Conservation (phyloP, 2,113 vertebrate genomes). For the Balaeniceps rex region DNA sequence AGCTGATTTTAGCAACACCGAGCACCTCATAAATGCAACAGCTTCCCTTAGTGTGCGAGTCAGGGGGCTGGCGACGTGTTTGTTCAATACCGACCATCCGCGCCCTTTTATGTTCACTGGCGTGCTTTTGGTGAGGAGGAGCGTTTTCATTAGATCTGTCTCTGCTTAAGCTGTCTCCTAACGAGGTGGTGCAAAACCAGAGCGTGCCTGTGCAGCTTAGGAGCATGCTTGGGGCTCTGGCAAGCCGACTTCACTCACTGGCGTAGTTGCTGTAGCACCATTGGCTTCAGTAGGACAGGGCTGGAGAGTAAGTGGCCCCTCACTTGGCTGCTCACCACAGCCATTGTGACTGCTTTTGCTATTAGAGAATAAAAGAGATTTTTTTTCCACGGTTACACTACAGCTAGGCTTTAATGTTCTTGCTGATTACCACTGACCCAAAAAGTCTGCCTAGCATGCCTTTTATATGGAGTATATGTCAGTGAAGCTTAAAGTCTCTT, state of each 20-base stretch:
- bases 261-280: neutral
- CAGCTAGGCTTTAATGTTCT: constrained; percentile 54
- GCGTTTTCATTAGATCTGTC: neutral
- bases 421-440: constrained; percentile 67
- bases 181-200: neutral
- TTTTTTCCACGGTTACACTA: constrained; percentile 42
- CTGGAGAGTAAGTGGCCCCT: constrained; percentile 1
- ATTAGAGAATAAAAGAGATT: constrained; percentile 12
- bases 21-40: neutral
- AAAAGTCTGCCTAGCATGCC: constrained; percentile 58
- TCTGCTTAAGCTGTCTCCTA: neutral
- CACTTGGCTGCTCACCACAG: constrained; percentile 1
- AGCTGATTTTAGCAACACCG: neutral
- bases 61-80: neutral
- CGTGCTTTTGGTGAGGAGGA: neutral
- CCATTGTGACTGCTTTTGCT: constrained; percentile 37
- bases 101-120: neutral
- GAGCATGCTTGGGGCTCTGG: neutral
- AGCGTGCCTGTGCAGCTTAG: fast-evolving
- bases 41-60: neutral
- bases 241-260: neutral
- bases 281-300: neutral
- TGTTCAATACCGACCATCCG: neutral
- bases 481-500: constrained; percentile 65
- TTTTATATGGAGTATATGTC: constrained; percentile 59